Percentiles rank a stretch among this genome's conserved stretches.
Evolutionary conservation across 2,113 vertebrate species (phyloP).

Genomic region (Melanerpes aurifrons): DNA sequence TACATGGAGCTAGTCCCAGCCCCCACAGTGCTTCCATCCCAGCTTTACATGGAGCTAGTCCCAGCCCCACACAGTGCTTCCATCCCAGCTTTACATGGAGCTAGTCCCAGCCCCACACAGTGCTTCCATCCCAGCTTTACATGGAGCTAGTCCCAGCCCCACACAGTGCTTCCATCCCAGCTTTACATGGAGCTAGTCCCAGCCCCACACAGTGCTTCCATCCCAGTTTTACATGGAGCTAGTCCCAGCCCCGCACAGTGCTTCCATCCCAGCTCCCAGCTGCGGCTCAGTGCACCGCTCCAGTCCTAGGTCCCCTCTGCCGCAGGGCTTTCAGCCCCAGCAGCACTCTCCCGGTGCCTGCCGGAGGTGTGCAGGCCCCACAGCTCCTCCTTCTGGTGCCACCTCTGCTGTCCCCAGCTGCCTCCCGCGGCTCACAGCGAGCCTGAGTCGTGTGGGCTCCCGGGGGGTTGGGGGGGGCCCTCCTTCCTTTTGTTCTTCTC

Average conservation of each 20-base stretch:
- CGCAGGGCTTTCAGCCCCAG: background rate
- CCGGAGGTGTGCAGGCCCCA: background rate
- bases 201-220: no score
- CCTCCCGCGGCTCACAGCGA: background rate
- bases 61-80: no score
- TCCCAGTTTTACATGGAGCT: no score
- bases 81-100: no score
- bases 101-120: no score
- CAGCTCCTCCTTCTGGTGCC: slow-evolving; percentile 36
- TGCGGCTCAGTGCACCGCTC: background rate
- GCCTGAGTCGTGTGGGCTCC: background rate
- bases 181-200: background rate
- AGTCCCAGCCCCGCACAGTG: background rate
- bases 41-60: no score
- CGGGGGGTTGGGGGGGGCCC: background rate
- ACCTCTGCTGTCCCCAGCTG: background rate
- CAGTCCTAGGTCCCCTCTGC: background rate
- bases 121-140: no score
- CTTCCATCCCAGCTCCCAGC: background rate
- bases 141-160: no score
- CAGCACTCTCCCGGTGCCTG: background rate
- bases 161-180: no score
- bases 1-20: no score
- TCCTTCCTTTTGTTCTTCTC: background rate
- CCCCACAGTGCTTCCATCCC: no score